These are phyloP conservation scores for Diploscapter pachys DNA, from an alignment of 1,140 invertebrate species.

Conservation along the genomic window DNA sequence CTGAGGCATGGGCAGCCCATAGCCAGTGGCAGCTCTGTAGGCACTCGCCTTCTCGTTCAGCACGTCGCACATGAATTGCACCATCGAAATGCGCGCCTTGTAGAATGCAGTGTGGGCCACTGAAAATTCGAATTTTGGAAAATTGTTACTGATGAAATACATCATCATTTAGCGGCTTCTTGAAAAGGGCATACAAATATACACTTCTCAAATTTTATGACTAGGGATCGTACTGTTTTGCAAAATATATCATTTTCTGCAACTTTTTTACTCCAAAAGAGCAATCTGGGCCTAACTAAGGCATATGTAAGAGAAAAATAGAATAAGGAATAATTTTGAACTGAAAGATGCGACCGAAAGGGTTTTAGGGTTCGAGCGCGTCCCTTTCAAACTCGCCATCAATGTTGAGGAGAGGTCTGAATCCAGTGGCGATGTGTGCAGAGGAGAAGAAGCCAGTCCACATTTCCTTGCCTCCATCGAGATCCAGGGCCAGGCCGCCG, in stretches of 20 bases:
- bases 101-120: slow-evolving; percentile 51
- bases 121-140: slow-evolving; percentile 14
- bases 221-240: neutral
- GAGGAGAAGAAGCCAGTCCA: slow-evolving; percentile 53
- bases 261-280: neutral
- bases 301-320: neutral
- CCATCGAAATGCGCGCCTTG: slow-evolving; percentile 40
- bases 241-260: neutral
- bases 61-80: slow-evolving; percentile 51
- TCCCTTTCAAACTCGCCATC: slow-evolving; percentile 30
- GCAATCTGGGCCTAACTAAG: neutral
- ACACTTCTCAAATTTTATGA: neutral
- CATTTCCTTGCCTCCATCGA: slow-evolving; percentile 51
- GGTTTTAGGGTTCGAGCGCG: too few species aligned
- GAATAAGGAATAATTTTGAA: neutral
- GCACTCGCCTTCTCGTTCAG: slow-evolving; percentile 23
- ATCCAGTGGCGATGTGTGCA: slow-evolving; percentile 42
- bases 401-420: slow-evolving; percentile 43
- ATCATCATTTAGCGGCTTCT: neutral
- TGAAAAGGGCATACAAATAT: neutral
- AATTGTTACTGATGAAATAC: neutral
- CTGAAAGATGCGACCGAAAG: too few species aligned
- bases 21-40: slow-evolving; percentile 2
- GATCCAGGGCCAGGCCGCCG: slow-evolving; percentile 34
- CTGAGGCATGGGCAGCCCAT: neutral